Evolutionary conservation across 2,113 vertebrate species (phyloP), one percentile per base, ranked within the genome.

Genomic region (Corythornis madagascariensis): DNA sequence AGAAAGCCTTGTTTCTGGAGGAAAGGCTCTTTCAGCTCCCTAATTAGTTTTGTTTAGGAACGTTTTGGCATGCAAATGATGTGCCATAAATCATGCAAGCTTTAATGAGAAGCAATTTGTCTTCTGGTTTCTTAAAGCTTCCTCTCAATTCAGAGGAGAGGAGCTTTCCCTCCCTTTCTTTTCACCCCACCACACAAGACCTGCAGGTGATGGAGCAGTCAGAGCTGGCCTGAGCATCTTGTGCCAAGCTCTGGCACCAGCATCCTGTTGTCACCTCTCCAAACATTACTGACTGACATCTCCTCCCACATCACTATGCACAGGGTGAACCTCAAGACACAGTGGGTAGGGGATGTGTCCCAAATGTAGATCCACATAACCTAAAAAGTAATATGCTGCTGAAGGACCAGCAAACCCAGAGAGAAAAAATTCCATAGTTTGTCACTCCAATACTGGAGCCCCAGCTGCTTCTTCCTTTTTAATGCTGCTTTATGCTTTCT

Each of bases 11-110:
- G 80, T 93, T 95, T 91, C 72, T 70, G 53, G 42, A 95, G 88
- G 83, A 95, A 94, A 89, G 88, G 89, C 89, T 92, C 90, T 96
- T 96, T 97, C 89, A 96, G 90, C 67, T 90, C 81, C 64, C 77
- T 94, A 94, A 97, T 96, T 95, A 91, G 95, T 80, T 93, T 87
- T 94, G 86, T 91, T 96, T 83, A 65, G 94, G 48, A n/a, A 88
- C 64, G 94, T 94, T 95, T 96, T 96, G 94, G 93, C 93, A 97
- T 96, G 95, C 96, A 96, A 96, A 96, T 97, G 87, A 89, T 74
- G 61, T 35, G 77, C 92, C 63, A 95, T 97, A 96, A 97, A 97
- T 97, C 86, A 88, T 13, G 40, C 43, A 90, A 63, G 48, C 81
- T 93, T 95, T 96, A 97, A 97, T 93, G 81, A 92, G 88, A 48